Evolutionary conservation across 2,797 vertebrate species (phyloP).

Genomic region (Cuculus canorus): DNA sequence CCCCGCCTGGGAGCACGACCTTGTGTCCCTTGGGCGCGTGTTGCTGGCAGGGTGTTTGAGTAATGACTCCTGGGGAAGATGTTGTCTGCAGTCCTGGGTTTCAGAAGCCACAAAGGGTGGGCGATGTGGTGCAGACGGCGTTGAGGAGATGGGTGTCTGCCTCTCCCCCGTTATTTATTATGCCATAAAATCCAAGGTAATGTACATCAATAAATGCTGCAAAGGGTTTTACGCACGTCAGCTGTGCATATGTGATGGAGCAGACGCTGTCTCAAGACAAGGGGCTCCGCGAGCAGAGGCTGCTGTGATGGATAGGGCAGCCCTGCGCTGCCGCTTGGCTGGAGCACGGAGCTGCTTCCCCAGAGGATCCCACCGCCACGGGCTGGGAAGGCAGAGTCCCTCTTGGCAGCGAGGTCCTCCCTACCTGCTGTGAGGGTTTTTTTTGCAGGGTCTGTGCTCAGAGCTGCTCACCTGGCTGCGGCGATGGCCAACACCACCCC

Average conservation of each 20-base stretch:
- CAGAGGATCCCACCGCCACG: accelerated
- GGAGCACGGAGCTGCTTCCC: background rate
- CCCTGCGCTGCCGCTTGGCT: background rate
- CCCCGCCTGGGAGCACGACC: accelerated
- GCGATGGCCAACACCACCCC: accelerated
- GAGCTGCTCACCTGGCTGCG: accelerated
- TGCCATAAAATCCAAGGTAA: background rate
- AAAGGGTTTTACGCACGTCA: background rate
- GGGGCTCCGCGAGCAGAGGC: background rate
- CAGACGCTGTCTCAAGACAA: background rate
- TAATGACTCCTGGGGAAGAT: accelerated
- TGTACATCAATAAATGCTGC: background rate
- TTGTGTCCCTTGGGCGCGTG: accelerated
- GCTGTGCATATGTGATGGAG: background rate
- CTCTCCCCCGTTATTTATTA: background rate
- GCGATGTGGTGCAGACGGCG: accelerated
- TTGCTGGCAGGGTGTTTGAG: background rate
- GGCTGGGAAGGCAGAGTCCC: background rate
- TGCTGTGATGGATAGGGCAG: slow-evolving; percentile 1
- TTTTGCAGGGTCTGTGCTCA: background rate
- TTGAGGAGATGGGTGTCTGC: background rate
- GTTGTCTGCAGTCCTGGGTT: background rate
- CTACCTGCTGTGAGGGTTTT: background rate
- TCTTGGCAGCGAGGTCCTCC: background rate
- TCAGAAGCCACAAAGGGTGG: background rate